Conservation (phyloP, 2,797 vertebrate species). For the Anomalospiza imberbis region DNA sequence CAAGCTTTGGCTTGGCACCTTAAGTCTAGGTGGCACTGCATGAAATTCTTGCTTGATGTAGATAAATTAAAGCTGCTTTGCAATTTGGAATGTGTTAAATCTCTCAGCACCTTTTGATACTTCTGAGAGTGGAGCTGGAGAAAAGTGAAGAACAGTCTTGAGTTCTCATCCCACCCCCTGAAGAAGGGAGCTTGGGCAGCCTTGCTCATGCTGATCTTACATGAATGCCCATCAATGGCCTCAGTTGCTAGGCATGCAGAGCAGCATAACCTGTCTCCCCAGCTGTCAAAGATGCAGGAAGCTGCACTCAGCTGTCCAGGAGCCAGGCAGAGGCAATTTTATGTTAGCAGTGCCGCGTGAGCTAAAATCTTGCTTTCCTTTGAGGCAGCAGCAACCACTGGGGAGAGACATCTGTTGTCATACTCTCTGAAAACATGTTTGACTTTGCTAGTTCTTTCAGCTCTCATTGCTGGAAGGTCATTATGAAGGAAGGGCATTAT, state of each 20-base stretch:
- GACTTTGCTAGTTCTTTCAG: neutral
- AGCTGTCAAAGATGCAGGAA: neutral
- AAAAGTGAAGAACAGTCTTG: neutral
- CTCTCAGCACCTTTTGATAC: neutral
- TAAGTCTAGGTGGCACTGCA: neutral
- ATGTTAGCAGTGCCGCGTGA: neutral
- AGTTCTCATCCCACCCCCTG: neutral
- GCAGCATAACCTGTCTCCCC: neutral
- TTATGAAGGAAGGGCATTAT: neutral
- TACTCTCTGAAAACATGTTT: rapidly evolving
- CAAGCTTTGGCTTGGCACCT: neutral
- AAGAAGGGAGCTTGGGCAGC: neutral
- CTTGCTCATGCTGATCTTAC: neutral
- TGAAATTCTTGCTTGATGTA: neutral
- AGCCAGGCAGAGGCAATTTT: neutral
- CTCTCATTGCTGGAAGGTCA: neutral
- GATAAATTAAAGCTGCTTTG: neutral
- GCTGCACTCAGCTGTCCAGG: neutral
- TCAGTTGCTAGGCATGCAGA: neutral
- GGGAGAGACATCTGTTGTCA: neutral
- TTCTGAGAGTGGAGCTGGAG: neutral
- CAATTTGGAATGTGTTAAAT: neutral
- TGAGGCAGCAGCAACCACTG: neutral
- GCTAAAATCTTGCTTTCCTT: neutral
- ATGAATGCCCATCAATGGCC: neutral